These are phyloP conservation scores for Drosophila pruinosa DNA, from an alignment of 1,140 invertebrate species.

Conservation along the genomic window DNA sequence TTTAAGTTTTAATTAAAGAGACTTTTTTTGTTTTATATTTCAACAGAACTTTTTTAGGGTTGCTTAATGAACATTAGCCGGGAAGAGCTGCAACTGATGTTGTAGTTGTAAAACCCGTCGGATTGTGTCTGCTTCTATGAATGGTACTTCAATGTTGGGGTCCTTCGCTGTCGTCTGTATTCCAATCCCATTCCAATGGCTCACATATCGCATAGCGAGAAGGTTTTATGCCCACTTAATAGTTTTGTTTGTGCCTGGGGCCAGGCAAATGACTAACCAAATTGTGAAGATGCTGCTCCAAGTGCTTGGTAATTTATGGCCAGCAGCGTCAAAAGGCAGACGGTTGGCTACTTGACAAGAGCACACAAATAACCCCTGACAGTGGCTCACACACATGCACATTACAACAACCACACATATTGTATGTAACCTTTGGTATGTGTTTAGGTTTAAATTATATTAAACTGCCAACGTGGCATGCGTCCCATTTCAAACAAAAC, in stretches of 20 bases:
- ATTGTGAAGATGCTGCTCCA: conserved; percentile 72
- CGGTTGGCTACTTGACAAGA: conserved; percentile 69
- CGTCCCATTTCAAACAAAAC: conserved; percentile 65
- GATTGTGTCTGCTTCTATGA: conserved; percentile 20
- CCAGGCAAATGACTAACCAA: conserved; percentile 73
- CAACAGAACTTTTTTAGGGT: conserved; percentile 9
- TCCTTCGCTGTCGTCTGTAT: conserved; percentile 33
- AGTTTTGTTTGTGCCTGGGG: conserved; percentile 69
- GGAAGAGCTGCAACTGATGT: neutral
- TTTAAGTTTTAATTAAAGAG: too few species aligned
- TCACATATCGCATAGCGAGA: conserved; percentile 15
- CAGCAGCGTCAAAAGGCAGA: conserved; percentile 70
- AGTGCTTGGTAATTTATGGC: conserved; percentile 74
- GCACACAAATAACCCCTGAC: conserved; percentile 53
- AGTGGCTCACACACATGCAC: conserved; percentile 21
- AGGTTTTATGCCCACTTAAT: conserved; percentile 74
- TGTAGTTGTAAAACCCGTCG: neutral
- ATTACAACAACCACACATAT: conserved; percentile 16
- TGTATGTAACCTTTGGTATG: conserved; percentile 46
- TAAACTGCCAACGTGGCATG: conserved; percentile 76
- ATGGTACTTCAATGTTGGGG: conserved; percentile 44
- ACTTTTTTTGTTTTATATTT: too few species aligned
- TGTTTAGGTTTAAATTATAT: conserved; percentile 79
- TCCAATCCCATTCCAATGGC: conserved; percentile 3
- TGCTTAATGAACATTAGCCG: conserved; percentile 4